Evolutionary conservation across 1,140 invertebrate genomes (phyloP), one percentile per base, ranked within the genome.

Genomic region (Heliconius himera): DNA sequence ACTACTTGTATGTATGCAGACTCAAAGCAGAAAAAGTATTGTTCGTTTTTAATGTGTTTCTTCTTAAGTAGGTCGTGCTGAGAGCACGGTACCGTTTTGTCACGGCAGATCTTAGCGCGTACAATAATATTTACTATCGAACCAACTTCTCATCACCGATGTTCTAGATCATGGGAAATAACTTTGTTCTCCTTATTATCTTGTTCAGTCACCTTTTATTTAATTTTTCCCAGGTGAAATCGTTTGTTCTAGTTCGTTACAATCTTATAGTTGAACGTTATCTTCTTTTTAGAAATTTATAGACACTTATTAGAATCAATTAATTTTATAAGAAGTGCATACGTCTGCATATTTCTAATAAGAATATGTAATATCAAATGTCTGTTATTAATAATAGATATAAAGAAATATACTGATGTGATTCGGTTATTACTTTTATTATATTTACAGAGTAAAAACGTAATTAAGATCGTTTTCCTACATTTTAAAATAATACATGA

Each of bases 161-260:
- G 90, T 77, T 88, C 90, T 85, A 92, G 87, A 91, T 93, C 82
- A 85, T 91, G 88, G 87, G 90, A 93, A 92, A 91, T 87, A 83
- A 81, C 84, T 83, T 87, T 83, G 81, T 80, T 86, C 78, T 88
- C 80, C 75, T 86, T 82, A 88, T 90, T 89, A 90, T 87, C 77
- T 79, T 88, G 84, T 89, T 84, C 76, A 84, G 80, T 78, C 82
- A 85, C 78, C 83, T 87, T 51, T 90, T 86, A 85, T 88, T 89
- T 86, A 81, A 82, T 86, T 84, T 87, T 90, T 93, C 89, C 87
- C 85, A 87, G 76, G 87, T 88, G 88, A 89, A 91, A 91, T 88
- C 83, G 79, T 83, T 81, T 85, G 86, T 41, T 81, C 88, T 79
- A 83, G 83, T 89, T 92, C 51, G 71, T 16, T 75, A n/a, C 66